phyloP scores from a whole-genome alignment of 2,888 invertebrate genomes.

The Amaurobius ferox region DNA sequence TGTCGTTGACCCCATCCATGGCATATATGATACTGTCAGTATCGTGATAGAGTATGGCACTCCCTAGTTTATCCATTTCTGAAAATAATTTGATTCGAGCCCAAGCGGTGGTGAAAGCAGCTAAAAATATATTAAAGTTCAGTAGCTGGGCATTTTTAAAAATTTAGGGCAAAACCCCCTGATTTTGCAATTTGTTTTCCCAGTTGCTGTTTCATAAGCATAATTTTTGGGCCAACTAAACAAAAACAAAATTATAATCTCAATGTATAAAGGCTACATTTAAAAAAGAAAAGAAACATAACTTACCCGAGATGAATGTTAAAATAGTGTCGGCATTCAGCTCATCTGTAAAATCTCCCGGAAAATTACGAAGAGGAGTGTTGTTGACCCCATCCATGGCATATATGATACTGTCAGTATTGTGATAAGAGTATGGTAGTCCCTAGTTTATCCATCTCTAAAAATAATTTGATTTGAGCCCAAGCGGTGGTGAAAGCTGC shows the following conservation, averaged over 20 bases:
- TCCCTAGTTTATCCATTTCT: too few relatives aligned
- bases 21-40: neutral
- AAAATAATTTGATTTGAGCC: too few relatives aligned
- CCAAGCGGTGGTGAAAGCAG: too few relatives aligned
- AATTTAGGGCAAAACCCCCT: constrained; percentile 13
- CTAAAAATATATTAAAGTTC: too few relatives aligned
- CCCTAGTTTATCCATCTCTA: constrained; percentile 7
- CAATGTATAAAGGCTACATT: neutral
- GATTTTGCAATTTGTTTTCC: constrained; percentile 3
- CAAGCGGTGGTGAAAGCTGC: constrained; percentile 18
- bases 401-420: constrained; percentile 8
- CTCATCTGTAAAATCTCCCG: constrained; percentile 16
- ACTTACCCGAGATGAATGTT: constrained; percentile 17
- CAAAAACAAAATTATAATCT: neutral
- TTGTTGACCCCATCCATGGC: neutral
- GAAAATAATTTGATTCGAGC: too few relatives aligned
- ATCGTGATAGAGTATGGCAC: too few relatives aligned
- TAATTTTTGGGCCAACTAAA: constrained; percentile 24
- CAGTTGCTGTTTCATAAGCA: neutral
- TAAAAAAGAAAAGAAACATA: neutral
- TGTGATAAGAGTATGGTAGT: neutral
- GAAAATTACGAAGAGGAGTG: neutral
- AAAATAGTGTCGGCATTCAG: neutral
- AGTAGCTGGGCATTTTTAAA: neutral
- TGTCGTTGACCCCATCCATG: neutral